Evolutionary conservation across 2,113 vertebrate genomes (phyloP).

Genomic region (Limnothrissa miodon): DNA sequence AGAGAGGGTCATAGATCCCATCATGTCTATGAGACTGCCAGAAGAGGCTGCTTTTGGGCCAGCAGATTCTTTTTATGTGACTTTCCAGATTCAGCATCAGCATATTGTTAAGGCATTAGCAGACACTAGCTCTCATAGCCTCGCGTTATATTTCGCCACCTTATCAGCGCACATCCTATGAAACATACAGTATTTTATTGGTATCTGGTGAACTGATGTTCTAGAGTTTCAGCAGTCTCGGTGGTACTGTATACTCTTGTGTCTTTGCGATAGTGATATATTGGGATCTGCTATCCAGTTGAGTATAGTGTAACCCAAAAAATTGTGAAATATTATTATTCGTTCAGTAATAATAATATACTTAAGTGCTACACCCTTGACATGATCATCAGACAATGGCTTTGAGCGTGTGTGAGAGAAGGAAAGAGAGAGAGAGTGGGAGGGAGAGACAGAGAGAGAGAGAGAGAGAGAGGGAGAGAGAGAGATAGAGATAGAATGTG

Average conservation of each 20-base stretch:
- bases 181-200: background rate
- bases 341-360: too few relatives aligned
- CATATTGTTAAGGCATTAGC: conserved; percentile 33
- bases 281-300: background rate
- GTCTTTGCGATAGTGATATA: background rate
- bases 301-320: too few relatives aligned
- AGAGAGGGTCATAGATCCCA: background rate
- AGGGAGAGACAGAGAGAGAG: too few relatives aligned
- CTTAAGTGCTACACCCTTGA: too few relatives aligned
- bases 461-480: conserved; percentile 28
- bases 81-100: conserved; percentile 21
- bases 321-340: too few relatives aligned
- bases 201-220: background rate
- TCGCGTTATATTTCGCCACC: background rate
- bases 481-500: conserved; percentile 42
- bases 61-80: conserved; percentile 32
- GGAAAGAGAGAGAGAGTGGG: background rate
- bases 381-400: too few relatives aligned
- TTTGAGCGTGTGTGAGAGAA: background rate
- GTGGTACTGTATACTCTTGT: background rate
- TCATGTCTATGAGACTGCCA: conserved; percentile 1
- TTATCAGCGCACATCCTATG: background rate
- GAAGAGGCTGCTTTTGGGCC: conserved; percentile 6
- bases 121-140: background rate
- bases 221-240: background rate